These are phyloP conservation scores for Thamnaconus septentrionalis DNA, from an alignment of 2,113 vertebrate species.

Conservation along the genomic window DNA sequence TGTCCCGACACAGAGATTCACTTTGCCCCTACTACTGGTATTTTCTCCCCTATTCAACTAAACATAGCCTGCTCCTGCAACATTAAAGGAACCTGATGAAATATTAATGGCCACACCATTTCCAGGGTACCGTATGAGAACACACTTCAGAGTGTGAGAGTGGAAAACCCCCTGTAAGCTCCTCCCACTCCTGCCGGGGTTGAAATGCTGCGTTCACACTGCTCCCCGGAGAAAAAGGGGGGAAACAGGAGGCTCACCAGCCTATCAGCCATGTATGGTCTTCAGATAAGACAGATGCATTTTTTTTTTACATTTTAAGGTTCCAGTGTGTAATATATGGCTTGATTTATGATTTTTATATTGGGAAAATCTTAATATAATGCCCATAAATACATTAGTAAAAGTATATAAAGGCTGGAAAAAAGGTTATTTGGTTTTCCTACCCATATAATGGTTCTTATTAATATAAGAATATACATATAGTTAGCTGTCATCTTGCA, in stretches of 20 bases:
- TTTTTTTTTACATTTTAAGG: no score
- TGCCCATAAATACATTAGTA: no score
- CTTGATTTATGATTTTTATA: no score
- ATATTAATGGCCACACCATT: slow-evolving; percentile 74
- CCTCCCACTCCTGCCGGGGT: slow-evolving; percentile 43
- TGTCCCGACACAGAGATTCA: slow-evolving; percentile 15
- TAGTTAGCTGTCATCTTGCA: no score
- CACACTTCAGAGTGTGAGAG: slow-evolving; percentile 60
- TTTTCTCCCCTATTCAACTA: slow-evolving; percentile 29
- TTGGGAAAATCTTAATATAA: no score
- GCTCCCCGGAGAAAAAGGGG: slow-evolving; percentile 25
- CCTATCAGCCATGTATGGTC: neutral
- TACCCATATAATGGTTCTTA: no score
- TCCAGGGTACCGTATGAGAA: slow-evolving; percentile 61
- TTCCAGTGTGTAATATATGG: no score
- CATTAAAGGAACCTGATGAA: slow-evolving; percentile 65
- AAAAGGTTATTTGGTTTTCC: no score
- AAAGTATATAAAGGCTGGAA: no score
- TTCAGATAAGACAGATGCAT: no score
- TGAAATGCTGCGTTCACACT: slow-evolving; percentile 37
- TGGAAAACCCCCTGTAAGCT: slow-evolving; percentile 52
- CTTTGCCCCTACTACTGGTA: slow-evolving; percentile 24
- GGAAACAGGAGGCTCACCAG: slow-evolving; percentile 15
- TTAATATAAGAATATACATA: no score
- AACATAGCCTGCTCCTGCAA: slow-evolving; percentile 48